Evolutionary conservation across 1,140 invertebrate genomes (phyloP).

Genomic region (Hormaphis cornu): DNA sequence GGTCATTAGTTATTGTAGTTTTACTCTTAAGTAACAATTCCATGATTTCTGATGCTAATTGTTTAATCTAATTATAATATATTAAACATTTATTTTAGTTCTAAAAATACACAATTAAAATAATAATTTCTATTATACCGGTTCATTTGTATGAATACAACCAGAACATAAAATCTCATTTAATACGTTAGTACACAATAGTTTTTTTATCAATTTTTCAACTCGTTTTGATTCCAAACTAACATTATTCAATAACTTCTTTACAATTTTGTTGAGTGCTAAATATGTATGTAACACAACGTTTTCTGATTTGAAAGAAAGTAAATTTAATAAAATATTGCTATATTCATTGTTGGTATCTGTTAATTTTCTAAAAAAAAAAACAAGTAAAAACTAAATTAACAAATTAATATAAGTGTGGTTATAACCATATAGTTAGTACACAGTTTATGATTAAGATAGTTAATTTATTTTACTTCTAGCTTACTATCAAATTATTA

Average conservation of each 20-base stretch:
- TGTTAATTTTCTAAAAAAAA: not conserved
- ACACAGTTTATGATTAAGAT: no score
- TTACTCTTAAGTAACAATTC: not conserved
- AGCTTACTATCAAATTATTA: no score
- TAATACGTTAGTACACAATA: slow-evolving; percentile 3
- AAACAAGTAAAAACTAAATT: not conserved
- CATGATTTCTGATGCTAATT: slow-evolving; percentile 15
- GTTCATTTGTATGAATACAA: not conserved
- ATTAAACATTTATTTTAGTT: not conserved
- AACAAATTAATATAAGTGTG: no score
- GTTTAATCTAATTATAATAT: not conserved
- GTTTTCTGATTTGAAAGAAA: not conserved
- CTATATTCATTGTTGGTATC: not conserved
- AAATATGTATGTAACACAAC: slow-evolving; percentile 3
- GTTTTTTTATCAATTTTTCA: not conserved
- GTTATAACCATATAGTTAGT: no score
- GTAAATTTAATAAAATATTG: not conserved
- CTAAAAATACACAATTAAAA: not conserved
- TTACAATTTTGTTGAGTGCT: not conserved
- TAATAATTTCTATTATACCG: no score
- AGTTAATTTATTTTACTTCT: no score
- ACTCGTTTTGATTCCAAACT: not conserved
- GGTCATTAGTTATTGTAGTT: not conserved
- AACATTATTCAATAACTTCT: not conserved
- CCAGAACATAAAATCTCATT: slow-evolving; percentile 13